Evolutionary conservation across 2,888 invertebrate genomes (phyloP).

Genomic region (Drosophila antonietae): DNA sequence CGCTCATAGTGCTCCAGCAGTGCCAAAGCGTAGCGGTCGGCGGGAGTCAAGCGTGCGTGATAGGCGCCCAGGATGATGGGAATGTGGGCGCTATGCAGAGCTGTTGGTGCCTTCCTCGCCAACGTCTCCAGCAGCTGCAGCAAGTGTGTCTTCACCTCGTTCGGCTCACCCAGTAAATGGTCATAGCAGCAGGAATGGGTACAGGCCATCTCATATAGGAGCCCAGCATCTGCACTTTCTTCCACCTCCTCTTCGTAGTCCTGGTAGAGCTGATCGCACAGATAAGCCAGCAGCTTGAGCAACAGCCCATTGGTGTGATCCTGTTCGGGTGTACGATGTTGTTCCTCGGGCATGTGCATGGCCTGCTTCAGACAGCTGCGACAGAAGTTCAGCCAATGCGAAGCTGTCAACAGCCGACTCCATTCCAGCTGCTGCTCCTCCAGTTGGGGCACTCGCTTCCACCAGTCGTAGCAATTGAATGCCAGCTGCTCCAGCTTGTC

Average conservation of each 20-base stretch:
- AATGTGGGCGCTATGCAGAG: conserved; percentile 89
- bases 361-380: conserved; percentile 89
- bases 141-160: conserved; percentile 87
- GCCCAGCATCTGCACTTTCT: conserved; percentile 65
- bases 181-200: conserved; percentile 92
- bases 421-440: conserved; percentile 51
- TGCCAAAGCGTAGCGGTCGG: conserved; percentile 89
- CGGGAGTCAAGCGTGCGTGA: conserved; percentile 88
- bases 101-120: conserved; percentile 87
- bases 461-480: conserved; percentile 83
- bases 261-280: conserved; percentile 87
- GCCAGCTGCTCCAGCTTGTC: conserved; percentile 83
- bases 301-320: conserved; percentile 85
- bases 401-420: conserved; percentile 83
- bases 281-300: conserved; percentile 86
- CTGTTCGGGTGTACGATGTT: conserved; percentile 35
- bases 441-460: conserved; percentile 14
- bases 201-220: conserved; percentile 90
- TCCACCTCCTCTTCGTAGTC: conserved; percentile 77
- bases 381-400: conserved; percentile 87
- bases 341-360: conserved; percentile 85
- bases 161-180: conserved; percentile 86
- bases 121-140: conserved; percentile 88
- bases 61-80: conserved; percentile 92
- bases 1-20: conserved; percentile 89